Conservation (phyloP, 2,797 vertebrate genomes). For the Danio choprae region DNA sequence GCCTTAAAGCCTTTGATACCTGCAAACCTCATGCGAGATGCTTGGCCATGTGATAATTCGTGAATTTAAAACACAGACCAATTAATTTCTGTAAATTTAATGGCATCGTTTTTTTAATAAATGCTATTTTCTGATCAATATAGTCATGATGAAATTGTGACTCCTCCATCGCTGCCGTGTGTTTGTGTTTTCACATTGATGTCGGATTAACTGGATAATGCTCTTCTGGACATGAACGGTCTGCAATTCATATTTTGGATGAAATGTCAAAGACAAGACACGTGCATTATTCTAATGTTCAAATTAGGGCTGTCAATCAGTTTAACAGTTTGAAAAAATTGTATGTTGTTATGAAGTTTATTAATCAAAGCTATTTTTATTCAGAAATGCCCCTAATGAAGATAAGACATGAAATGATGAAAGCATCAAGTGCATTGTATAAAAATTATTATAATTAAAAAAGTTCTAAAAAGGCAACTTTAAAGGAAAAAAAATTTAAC, state of each 20-base stretch:
- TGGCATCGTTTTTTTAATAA: too few relatives aligned
- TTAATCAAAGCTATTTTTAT: background rate
- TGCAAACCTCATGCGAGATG: background rate
- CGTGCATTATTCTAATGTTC: background rate
- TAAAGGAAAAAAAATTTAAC: too few relatives aligned
- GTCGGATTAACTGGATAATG: background rate
- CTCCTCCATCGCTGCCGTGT: too few relatives aligned
- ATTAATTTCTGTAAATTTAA: background rate
- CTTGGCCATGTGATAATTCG: background rate
- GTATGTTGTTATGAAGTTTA: background rate
- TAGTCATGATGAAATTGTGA: too few relatives aligned
- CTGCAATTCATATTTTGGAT: constrained; percentile 8
- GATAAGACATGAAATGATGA: background rate
- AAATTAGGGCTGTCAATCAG: background rate
- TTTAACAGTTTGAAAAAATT: background rate
- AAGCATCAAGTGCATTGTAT: background rate
- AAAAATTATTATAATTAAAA: too few relatives aligned
- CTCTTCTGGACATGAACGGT: background rate
- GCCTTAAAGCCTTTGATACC: background rate
- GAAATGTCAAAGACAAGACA: background rate
- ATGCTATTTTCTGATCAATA: too few relatives aligned
- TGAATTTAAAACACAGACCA: background rate
- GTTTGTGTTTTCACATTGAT: too few relatives aligned
- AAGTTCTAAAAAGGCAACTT: too few relatives aligned
- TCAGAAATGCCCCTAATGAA: background rate